Evolutionary conservation across 1,140 invertebrate species (phyloP).

Genomic region (Cherax destructor): DNA sequence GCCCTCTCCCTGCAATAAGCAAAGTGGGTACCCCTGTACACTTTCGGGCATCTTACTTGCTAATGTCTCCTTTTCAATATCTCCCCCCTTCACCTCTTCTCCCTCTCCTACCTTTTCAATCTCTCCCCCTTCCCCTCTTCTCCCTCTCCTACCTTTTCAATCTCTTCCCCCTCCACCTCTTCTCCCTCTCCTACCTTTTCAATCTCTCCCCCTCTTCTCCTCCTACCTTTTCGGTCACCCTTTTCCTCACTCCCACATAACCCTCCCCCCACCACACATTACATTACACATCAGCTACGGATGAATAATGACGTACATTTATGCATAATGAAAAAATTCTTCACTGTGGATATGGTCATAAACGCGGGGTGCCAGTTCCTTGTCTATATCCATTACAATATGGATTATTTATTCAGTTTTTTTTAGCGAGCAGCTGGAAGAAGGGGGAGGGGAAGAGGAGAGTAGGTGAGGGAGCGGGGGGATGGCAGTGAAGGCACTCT

Average conservation of each 20-base stretch:
- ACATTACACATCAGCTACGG: conserved; percentile 66
- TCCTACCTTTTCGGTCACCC: not conserved
- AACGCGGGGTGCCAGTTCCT: conserved; percentile 59
- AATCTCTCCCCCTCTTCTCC: not conserved
- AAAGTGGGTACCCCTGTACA: not conserved
- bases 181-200: not conserved
- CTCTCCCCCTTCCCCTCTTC: not conserved
- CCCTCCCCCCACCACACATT: conserved; percentile 50
- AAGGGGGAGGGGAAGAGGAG: not conserved
- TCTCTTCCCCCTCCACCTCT: not conserved
- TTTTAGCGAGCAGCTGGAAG: not conserved
- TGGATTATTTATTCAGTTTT: conserved; percentile 55
- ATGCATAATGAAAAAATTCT: conserved; percentile 70
- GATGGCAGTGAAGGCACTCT: not conserved
- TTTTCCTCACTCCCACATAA: not conserved
- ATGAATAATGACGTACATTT: conserved; percentile 69
- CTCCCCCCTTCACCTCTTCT: not conserved
- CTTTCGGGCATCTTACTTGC: too few relatives aligned
- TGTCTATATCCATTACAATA: conserved; percentile 59
- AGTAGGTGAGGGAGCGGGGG: too few relatives aligned
- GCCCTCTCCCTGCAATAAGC: not conserved
- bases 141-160: not conserved
- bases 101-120: not conserved
- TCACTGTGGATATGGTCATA: conserved; percentile 68
- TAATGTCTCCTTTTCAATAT: not conserved